phyloP scores from a whole-genome alignment of 2,888 invertebrate species.

The Junonia oenone region DNA sequence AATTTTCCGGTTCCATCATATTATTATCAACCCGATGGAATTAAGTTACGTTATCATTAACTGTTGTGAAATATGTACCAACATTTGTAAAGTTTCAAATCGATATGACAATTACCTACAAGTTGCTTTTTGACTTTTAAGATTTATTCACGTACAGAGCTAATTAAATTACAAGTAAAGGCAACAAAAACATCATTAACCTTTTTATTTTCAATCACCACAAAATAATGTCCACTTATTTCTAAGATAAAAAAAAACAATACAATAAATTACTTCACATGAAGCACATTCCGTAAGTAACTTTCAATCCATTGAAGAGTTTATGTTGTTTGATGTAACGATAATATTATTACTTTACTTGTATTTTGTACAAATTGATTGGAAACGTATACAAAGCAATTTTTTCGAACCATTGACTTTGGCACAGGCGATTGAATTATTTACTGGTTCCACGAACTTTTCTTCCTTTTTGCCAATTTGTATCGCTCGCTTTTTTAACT shows the following conservation, averaged over 20 bases:
- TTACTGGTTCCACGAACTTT: background rate
- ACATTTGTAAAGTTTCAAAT: too few species aligned
- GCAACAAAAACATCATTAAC: too few species aligned
- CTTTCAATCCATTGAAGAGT: background rate
- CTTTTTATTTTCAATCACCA: too few species aligned
- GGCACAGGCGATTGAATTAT: background rate
- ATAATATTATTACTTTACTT: background rate
- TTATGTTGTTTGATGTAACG: background rate
- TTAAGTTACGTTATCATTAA: too few species aligned
- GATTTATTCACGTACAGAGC: too few species aligned
- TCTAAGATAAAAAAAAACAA: background rate
- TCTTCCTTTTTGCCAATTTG: background rate
- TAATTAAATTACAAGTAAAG: too few species aligned
- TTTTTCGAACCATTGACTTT: background rate
- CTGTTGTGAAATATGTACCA: too few species aligned
- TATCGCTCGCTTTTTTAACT: conserved; percentile 1
- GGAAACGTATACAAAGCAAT: background rate
- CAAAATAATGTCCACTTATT: background rate
- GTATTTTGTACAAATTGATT: background rate
- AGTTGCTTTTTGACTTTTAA: too few species aligned
- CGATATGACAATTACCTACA: too few species aligned
- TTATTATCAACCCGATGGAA: too few species aligned
- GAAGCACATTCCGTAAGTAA: background rate
- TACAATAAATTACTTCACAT: background rate
- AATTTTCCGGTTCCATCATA: too few species aligned